Percentiles rank a stretch among this genome's conserved stretches.
phyloP scores from a whole-genome alignment of 2,113 vertebrate genomes.

The Channa maculata region DNA sequence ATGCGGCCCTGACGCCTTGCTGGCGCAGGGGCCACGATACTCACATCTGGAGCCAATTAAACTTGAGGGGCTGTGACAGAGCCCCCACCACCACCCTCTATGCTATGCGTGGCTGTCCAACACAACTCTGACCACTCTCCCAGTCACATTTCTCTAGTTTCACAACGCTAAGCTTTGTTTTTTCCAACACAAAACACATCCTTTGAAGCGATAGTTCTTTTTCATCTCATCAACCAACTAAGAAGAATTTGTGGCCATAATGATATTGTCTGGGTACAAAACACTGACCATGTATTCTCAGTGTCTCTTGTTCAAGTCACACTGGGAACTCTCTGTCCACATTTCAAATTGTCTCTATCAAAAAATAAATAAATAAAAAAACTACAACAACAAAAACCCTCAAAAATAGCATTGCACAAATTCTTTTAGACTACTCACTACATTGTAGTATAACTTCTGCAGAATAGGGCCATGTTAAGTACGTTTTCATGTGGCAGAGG shows the following conservation, averaged over 20 bases:
- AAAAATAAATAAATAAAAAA: too few species aligned
- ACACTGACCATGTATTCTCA: not conserved
- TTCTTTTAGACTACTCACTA: not conserved
- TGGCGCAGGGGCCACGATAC: constrained; percentile 81
- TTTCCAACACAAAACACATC: not conserved
- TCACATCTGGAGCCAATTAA: constrained; percentile 85
- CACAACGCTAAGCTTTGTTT: constrained; percentile 41
- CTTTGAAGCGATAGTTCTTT: not conserved
- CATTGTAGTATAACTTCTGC: constrained; percentile 1
- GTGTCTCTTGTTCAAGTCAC: not conserved
- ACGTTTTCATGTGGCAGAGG: constrained; percentile 55
- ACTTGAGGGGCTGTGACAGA: constrained; percentile 78
- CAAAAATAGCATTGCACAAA: not conserved
- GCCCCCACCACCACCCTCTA: constrained; percentile 27
- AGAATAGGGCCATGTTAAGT: constrained; percentile 26
- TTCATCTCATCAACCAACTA: not conserved
- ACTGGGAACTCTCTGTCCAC: too few species aligned
- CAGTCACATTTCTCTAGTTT: constrained; percentile 69
- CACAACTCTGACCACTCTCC: constrained; percentile 53
- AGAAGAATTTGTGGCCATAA: too few species aligned
- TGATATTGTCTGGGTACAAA: too few species aligned
- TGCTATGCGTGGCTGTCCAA: constrained; percentile 58
- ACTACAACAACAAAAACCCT: too few species aligned
- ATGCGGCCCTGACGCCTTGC: constrained; percentile 82
- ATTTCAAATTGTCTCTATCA: too few species aligned